Evolutionary conservation across 2,888 invertebrate species (phyloP).

Genomic region (Cremastinae sp.): DNA sequence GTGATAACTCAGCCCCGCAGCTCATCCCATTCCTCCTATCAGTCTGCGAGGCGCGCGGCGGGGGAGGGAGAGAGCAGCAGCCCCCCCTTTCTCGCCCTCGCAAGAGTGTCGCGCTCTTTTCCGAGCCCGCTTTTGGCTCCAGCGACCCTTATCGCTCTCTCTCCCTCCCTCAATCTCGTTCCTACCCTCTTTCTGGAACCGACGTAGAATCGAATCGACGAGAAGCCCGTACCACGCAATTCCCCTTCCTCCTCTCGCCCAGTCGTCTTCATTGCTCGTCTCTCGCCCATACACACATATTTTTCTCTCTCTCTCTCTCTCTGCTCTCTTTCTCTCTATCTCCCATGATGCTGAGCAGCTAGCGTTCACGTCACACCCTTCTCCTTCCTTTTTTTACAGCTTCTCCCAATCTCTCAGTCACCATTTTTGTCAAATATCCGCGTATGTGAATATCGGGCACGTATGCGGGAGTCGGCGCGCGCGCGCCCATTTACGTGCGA

Average conservation of each 20-base stretch:
- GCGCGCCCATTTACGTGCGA: conserved; percentile 49
- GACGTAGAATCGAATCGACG: conserved; percentile 64
- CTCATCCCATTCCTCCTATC: conserved; percentile 66
- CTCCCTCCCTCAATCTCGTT: conserved; percentile 4
- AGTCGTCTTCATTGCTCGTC: conserved; percentile 74
- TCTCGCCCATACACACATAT: conserved; percentile 71
- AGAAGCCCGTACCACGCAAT: conserved; percentile 59
- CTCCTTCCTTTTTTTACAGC: conserved; percentile 55
- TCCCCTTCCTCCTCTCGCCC: conserved; percentile 63
- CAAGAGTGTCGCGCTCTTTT: conserved; percentile 35
- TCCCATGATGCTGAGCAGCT: too few relatives aligned
- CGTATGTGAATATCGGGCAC: conserved; percentile 47
- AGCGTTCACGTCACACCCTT: conserved; percentile 72
- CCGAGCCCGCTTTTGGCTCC: conserved; percentile 22
- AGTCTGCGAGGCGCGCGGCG: conserved; percentile 58
- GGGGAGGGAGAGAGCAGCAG: conserved; percentile 63
- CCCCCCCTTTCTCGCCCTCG: conserved; percentile 62
- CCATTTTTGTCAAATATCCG: conserved; percentile 53
- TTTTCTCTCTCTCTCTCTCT: conserved; percentile 65
- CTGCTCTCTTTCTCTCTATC: too few relatives aligned
- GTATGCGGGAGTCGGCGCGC: conserved; percentile 51
- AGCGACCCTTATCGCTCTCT: conserved; percentile 44
- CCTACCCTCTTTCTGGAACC: conserved; percentile 31
- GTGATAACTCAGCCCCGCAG: conserved; percentile 66
- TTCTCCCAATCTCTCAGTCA: conserved; percentile 61